phyloP scores from a whole-genome alignment of 1,140 invertebrate genomes.

The Orius laevigatus region DNA sequence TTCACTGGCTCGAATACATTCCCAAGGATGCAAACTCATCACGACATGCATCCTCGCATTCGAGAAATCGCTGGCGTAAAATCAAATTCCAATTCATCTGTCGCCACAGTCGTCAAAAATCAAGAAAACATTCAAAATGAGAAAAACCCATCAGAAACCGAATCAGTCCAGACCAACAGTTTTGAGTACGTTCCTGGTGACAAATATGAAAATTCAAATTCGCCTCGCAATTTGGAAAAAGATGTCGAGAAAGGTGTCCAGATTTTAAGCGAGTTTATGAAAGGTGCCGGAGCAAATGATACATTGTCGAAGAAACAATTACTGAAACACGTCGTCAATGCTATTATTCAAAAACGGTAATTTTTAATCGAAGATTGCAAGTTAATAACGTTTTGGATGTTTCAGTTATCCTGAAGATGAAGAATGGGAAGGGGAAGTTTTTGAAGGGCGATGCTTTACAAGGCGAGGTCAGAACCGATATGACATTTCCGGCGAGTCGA shows the following conservation, averaged over 20 bases:
- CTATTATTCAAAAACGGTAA: too few species aligned
- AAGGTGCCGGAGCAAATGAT: slow-evolving; percentile 19
- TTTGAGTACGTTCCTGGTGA: slow-evolving; percentile 34
- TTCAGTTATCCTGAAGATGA: background rate
- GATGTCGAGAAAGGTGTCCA: slow-evolving; percentile 31
- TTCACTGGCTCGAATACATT: background rate
- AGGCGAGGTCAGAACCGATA: too few species aligned
- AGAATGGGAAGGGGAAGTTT: background rate
- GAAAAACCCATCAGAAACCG: background rate
- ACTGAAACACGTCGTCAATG: slow-evolving; percentile 30
- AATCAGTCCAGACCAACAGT: slow-evolving; percentile 28
- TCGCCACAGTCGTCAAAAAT: slow-evolving; percentile 7
- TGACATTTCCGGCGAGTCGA: too few species aligned
- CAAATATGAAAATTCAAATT: slow-evolving; percentile 26
- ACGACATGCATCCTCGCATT: background rate
- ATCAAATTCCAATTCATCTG: background rate
- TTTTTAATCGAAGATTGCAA: too few species aligned
- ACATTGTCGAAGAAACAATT: slow-evolving; percentile 20
- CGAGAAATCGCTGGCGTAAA: background rate
- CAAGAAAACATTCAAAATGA: slow-evolving; percentile 13
- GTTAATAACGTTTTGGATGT: too few species aligned
- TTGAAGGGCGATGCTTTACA: background rate
- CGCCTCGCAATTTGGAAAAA: slow-evolving; percentile 24
- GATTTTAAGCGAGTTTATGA: slow-evolving; percentile 29
- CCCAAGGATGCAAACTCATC: background rate